Percentiles rank a stretch among this genome's conserved stretches.
These are phyloP conservation scores for Dione juno DNA, from an alignment of 2,888 invertebrate species.

Conservation along the genomic window DNA sequence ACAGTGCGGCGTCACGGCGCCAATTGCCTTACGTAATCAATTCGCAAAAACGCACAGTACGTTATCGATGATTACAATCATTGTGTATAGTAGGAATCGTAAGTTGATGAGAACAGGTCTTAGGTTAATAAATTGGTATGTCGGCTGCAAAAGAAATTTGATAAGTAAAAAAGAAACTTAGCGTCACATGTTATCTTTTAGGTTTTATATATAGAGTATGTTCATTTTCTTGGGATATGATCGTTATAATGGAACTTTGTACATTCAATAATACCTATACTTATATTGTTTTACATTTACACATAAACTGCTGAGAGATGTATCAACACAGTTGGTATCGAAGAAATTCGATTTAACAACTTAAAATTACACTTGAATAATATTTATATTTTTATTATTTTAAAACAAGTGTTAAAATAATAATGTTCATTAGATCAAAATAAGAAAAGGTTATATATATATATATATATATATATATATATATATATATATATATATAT, in stretches of 20 bases:
- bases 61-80: slow-evolving; percentile 6
- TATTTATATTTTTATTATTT: no score
- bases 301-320: no score
- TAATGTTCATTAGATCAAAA: no score
- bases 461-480: no score
- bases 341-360: no score
- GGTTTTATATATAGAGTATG: background rate
- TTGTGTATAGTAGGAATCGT: slow-evolving; percentile 17
- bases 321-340: no score
- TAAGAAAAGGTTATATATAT: no score
- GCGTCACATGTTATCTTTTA: background rate
- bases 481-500: no score
- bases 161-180: background rate
- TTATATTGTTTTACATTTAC: no score
- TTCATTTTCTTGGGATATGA: background rate
- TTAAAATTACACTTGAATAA: no score
- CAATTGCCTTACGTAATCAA: slow-evolving; percentile 36
- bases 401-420: no score
- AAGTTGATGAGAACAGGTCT: slow-evolving; percentile 21
- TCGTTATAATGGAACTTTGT: background rate
- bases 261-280: no score
- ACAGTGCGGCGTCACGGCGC: slow-evolving; percentile 46
- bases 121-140: slow-evolving; percentile 28
- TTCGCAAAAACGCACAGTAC: slow-evolving; percentile 12
- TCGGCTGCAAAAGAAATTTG: background rate